Evolutionary conservation across 30 jellyfish, hydroid and myxozoan genomes (phyloP), one percentile per base, ranked within the genome.

Genomic region (Turritopsis rubra): DNA sequence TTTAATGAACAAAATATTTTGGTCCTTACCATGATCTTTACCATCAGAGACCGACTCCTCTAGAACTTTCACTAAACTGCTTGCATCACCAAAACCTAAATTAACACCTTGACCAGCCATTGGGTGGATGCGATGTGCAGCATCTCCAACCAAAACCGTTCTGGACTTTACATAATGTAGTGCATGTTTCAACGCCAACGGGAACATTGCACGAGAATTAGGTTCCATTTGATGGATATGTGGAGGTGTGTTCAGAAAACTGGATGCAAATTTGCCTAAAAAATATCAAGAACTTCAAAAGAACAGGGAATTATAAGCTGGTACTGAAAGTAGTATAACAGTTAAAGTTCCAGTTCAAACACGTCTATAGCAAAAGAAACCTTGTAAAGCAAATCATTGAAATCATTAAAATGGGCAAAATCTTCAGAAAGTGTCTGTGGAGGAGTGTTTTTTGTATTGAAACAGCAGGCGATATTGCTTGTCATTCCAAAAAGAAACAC

Each of bases 71-170:
- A 70, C 73, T 66, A 93, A 81, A 66, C 94, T 85, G 65, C 18
- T 31, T 16, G 84, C 96, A 72, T 93, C 99, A 53, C 90, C 87
- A 24, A 88, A 88, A 17, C 99, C 99, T 18, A 93, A 94, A 76
- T 93, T 93, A 17, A 93, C 96, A 18, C 99, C 99, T 80, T 93
- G 99, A 53, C 99, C 99, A 19, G 99, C 99, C 96, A 93, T 81
- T 19, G 99, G 99, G 78, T 93, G 99, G 30, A 93, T 86, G 28
- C 96, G 88, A 66, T 88, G 99, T 16, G 99, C 99, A 9, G 99
- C 96, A 84, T 93, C 99, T 41, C 98, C 98, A 26, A 92, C 84
- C 16, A 92, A 89, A 21, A 93, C 98, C 19, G 88, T 87, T 77
- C 98, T 75, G 79, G 85, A 52, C 85, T 85, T 92, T 1, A 88